These are phyloP conservation scores for Genyomyrus donnyi DNA, from an alignment of 2,113 vertebrate genomes.

Conservation along the genomic window DNA sequence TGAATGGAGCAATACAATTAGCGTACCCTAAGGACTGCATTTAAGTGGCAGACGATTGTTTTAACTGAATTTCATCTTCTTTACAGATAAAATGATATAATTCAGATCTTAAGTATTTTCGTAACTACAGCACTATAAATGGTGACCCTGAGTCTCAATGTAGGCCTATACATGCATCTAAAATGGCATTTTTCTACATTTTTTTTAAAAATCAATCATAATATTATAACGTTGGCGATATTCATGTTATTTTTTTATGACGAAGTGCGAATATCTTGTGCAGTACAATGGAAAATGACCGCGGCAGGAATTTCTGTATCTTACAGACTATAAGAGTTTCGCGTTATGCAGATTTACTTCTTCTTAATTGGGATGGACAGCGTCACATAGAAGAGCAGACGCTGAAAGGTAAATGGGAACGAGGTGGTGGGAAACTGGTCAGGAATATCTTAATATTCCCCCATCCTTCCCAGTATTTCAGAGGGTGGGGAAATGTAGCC, in stretches of 20 bases:
- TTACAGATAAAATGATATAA: neutral
- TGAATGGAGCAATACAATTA: neutral
- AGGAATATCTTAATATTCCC: conserved; percentile 43
- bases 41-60: neutral
- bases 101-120: neutral
- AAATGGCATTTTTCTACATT: neutral
- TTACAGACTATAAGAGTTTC: neutral
- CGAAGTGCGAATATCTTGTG: neutral
- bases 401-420: conserved; percentile 22
- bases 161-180: neutral
- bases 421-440: conserved; percentile 47
- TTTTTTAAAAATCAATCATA: neutral
- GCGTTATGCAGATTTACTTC: neutral
- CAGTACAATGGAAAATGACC: neutral
- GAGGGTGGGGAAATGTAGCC: conserved; percentile 55
- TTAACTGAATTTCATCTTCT: neutral
- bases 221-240: neutral
- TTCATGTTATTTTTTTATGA: neutral
- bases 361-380: conserved; percentile 9
- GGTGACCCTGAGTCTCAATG: neutral
- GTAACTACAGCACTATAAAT: neutral
- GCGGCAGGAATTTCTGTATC: neutral
- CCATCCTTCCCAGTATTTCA: conserved; percentile 48
- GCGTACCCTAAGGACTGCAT: neutral
- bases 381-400: neutral